A percentile compares a stretch with the other conserved stretches of the same genome.
Evolutionary conservation across 2,797 vertebrate species (phyloP).

Genomic region (Catamblyrhynchus diadema): DNA sequence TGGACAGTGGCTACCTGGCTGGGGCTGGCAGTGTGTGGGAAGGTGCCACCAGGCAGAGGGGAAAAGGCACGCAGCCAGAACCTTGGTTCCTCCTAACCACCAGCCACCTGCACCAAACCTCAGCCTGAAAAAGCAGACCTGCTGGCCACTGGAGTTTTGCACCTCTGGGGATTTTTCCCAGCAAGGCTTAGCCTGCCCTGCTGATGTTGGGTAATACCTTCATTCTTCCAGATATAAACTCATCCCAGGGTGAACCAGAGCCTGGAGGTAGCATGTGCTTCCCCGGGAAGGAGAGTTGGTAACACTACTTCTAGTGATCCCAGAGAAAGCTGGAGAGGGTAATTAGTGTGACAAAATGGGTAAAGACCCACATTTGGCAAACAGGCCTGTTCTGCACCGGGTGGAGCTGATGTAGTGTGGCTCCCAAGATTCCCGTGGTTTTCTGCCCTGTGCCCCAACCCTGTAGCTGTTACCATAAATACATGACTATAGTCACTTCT

Average conservation of each 20-base stretch:
- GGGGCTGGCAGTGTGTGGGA: fast-evolving
- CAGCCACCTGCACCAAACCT: not conserved
- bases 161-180: not conserved
- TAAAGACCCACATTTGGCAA: not conserved
- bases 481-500: not conserved
- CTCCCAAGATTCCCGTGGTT: not conserved
- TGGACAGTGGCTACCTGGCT: fast-evolving
- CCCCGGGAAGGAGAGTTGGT: not conserved
- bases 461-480: not conserved
- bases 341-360: not conserved
- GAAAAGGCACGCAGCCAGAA: fast-evolving
- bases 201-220: not conserved
- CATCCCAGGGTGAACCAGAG: not conserved
- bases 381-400: fast-evolving
- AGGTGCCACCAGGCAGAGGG: not conserved
- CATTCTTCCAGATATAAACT: not conserved
- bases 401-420: not conserved
- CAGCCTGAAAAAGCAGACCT: fast-evolving
- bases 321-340: not conserved
- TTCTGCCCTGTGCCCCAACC: not conserved
- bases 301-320: not conserved
- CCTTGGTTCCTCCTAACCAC: not conserved
- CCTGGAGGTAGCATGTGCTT: fast-evolving
- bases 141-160: not conserved
- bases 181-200: not conserved